Evolutionary conservation across 2,797 vertebrate species (phyloP).

Genomic region (Liparis tanakae): DNA sequence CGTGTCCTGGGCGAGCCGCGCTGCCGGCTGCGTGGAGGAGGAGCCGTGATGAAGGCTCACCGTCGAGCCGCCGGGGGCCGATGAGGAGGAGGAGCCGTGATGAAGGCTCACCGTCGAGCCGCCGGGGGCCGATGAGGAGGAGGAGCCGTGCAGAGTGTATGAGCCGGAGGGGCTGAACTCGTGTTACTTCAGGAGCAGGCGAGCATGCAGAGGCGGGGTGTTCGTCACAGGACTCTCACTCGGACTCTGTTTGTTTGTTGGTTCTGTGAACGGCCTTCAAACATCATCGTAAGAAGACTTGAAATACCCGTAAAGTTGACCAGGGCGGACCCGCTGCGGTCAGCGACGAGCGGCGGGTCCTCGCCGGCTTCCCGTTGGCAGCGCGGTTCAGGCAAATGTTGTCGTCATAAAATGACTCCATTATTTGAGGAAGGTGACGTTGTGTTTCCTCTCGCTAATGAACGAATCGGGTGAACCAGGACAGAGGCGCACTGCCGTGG

Average conservation of each 20-base stretch:
- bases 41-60: too few species aligned
- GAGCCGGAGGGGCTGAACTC: conserved; percentile 43
- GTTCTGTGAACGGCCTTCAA: not conserved
- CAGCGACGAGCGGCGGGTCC: too few species aligned
- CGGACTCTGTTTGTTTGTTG: conserved; percentile 5
- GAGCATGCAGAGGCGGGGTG: conserved; percentile 12
- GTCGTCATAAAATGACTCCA: too few species aligned
- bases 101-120: too few species aligned
- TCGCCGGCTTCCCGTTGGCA: too few species aligned
- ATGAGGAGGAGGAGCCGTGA: conserved; percentile 54
- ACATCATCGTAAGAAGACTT: not conserved
- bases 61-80: conserved; percentile 60
- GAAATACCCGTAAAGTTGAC: not conserved
- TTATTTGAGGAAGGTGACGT: too few species aligned
- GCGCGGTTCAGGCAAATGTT: too few species aligned
- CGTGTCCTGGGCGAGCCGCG: conserved; percentile 75
- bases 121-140: conserved; percentile 60
- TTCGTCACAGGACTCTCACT: conserved; percentile 22
- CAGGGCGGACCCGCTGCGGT: too few species aligned
- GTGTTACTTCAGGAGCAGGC: conserved; percentile 36
- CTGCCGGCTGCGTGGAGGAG: conserved; percentile 59
- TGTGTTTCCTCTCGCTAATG: too few species aligned
- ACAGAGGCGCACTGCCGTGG: too few species aligned
- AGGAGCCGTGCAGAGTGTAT: conserved; percentile 63
- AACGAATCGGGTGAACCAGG: too few species aligned